Evolutionary conservation across 2,797 vertebrate species (phyloP).

Genomic region (Platyrinchus mystaceus): DNA sequence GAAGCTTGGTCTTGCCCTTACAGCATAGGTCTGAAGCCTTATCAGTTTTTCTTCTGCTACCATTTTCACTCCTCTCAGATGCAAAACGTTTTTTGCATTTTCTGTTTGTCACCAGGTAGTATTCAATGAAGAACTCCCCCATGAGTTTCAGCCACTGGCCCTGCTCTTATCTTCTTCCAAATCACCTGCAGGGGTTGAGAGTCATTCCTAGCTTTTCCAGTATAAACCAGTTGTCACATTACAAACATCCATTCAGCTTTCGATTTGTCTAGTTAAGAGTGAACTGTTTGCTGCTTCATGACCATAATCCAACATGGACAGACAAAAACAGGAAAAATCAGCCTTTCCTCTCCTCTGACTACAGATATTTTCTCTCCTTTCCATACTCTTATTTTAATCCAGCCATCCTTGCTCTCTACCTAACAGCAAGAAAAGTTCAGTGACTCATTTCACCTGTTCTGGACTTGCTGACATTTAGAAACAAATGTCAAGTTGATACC

Average conservation of each 20-base stretch:
- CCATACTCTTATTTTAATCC: background rate
- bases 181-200: fast-evolving
- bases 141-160: background rate
- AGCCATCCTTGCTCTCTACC: background rate
- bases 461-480: constrained; percentile 19
- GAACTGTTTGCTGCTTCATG: background rate
- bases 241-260: background rate
- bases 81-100: background rate
- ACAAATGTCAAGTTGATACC: background rate
- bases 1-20: background rate
- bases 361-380: background rate
- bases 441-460: background rate
- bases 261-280: background rate
- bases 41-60: background rate
- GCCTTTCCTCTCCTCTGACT: background rate
- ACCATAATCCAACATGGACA: background rate
- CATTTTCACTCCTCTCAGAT: background rate
- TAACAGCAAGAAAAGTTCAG: background rate
- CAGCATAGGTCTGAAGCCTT: background rate
- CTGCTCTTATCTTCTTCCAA: background rate
- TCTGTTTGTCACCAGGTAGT: background rate
- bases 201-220: background rate
- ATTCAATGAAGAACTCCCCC: background rate
- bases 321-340: background rate
- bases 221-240: background rate